Conservation (phyloP, 2,797 vertebrate species). For the Sebastolobus alascanus region DNA sequence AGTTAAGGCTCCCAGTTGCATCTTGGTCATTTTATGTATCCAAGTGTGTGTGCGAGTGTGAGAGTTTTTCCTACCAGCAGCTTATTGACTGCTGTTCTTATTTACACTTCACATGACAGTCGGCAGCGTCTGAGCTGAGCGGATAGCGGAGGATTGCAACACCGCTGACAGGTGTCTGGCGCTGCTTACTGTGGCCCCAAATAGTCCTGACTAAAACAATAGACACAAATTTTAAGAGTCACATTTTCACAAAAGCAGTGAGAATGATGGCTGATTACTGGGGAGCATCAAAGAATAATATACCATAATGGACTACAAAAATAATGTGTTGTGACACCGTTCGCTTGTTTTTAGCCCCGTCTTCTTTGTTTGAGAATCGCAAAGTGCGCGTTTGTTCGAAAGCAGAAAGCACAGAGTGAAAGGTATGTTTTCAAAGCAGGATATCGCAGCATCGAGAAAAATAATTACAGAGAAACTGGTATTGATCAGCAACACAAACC, state of each 20-base stretch:
- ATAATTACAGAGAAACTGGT: constrained; percentile 23
- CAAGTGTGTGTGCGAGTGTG: neutral
- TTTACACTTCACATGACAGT: constrained; percentile 19
- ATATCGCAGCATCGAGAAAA: constrained; percentile 26
- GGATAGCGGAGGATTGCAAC: constrained; percentile 28
- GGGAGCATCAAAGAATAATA: constrained; percentile 13
- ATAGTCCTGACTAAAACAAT: constrained; percentile 22
- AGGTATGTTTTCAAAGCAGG: constrained; percentile 16
- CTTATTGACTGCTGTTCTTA: constrained; percentile 23
- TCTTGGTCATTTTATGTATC: constrained; percentile 10
- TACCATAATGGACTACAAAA: constrained; percentile 2
- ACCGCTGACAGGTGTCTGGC: constrained; percentile 25
- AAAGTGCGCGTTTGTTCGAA: constrained; percentile 21
- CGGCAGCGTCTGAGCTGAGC: constrained; percentile 1
- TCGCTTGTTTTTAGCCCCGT: neutral
- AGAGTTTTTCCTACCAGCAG: constrained; percentile 13
- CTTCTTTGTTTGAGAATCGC: constrained; percentile 22
- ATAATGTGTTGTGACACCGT: neutral
- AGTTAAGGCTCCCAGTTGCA: constrained; percentile 15
- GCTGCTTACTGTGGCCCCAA: neutral
- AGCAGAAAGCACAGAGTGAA: constrained; percentile 1
- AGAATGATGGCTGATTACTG: constrained; percentile 25
- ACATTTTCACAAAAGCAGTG: neutral
- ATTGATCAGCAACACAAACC: constrained; percentile 35
- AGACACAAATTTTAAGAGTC: constrained; percentile 20